Percentiles rank a stretch among this genome's conserved stretches.
Evolutionary conservation across 2,888 invertebrate genomes (phyloP).

Genomic region (Loripinus fragilis): DNA sequence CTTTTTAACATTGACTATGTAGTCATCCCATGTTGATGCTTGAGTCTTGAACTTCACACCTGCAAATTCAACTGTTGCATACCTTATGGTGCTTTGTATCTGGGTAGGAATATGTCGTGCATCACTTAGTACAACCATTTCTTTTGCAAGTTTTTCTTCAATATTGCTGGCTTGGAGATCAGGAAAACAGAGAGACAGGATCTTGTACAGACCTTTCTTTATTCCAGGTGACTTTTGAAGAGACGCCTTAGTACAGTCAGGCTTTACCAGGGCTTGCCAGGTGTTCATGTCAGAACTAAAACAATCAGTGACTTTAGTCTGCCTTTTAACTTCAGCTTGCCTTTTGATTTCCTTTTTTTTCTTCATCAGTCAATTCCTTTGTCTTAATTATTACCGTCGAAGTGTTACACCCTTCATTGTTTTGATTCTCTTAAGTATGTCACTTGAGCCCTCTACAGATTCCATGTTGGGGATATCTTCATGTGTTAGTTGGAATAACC

Average conservation of each 20-base stretch:
- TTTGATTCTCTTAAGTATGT: conserved; percentile 19
- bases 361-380: neutral
- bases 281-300: conserved; percentile 36
- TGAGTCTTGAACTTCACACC: conserved; percentile 41
- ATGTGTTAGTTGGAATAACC: conserved; percentile 10
- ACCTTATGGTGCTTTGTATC: neutral
- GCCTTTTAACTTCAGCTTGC: conserved; percentile 2
- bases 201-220: conserved; percentile 20
- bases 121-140: neutral
- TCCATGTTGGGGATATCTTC: conserved; percentile 19
- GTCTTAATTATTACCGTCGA: conserved; percentile 7
- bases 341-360: conserved; percentile 30
- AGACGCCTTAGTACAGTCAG: conserved; percentile 38
- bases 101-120: neutral
- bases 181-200: neutral
- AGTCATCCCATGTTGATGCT: conserved; percentile 35
- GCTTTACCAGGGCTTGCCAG: conserved; percentile 36
- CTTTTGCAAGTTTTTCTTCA: neutral
- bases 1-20: conserved; percentile 25
- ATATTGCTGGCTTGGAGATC: neutral
- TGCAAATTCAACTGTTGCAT: conserved; percentile 30
- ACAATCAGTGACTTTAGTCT: conserved; percentile 24
- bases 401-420: conserved; percentile 28
- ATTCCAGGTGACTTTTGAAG: conserved; percentile 32
- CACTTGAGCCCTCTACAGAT: conserved; percentile 19